Conservation (phyloP, 2,797 vertebrate genomes). For the Microctenopoma steveboyesi region DNA sequence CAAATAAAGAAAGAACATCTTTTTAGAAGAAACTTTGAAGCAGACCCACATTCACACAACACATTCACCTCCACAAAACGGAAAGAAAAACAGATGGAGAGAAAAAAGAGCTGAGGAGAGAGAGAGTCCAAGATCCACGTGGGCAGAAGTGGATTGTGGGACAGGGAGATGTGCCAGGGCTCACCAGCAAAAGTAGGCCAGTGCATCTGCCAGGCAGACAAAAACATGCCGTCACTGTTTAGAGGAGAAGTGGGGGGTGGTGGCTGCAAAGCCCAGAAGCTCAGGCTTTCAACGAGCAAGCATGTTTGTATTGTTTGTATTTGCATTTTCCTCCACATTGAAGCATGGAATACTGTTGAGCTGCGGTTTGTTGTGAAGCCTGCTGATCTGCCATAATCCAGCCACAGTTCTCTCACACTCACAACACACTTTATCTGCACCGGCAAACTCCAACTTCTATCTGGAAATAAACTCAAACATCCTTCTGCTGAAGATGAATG, state of each 20-base stretch:
- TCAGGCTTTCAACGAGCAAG: neutral
- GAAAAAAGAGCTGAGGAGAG: slow-evolving; percentile 21
- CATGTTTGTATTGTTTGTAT: slow-evolving; percentile 8
- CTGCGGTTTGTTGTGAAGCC: slow-evolving; percentile 64
- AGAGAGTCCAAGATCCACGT: slow-evolving; percentile 55
- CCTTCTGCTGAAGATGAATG: no score
- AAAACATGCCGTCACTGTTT: slow-evolving; percentile 58
- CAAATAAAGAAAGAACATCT: slow-evolving; percentile 2
- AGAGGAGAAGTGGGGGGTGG: slow-evolving; percentile 2
- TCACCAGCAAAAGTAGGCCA: slow-evolving; percentile 77
- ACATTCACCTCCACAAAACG: neutral
- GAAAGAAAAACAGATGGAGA: neutral
- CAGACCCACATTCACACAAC: neutral
- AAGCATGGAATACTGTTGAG: slow-evolving; percentile 45
- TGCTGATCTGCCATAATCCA: slow-evolving; percentile 72
- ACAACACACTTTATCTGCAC: neutral
- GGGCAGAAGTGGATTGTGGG: slow-evolving; percentile 66
- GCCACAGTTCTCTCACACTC: neutral
- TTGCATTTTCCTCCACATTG: slow-evolving; percentile 22
- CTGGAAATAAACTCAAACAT: neutral
- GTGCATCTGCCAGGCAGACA: slow-evolving; percentile 62
- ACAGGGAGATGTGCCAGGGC: slow-evolving; percentile 61
- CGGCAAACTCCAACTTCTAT: neutral
- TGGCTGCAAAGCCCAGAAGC: slow-evolving; percentile 14
- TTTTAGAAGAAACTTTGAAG: neutral